Base-by-base conservation (phyloP, 2,797 vertebrate species). In the Melanotaenia boesemani region DNA sequence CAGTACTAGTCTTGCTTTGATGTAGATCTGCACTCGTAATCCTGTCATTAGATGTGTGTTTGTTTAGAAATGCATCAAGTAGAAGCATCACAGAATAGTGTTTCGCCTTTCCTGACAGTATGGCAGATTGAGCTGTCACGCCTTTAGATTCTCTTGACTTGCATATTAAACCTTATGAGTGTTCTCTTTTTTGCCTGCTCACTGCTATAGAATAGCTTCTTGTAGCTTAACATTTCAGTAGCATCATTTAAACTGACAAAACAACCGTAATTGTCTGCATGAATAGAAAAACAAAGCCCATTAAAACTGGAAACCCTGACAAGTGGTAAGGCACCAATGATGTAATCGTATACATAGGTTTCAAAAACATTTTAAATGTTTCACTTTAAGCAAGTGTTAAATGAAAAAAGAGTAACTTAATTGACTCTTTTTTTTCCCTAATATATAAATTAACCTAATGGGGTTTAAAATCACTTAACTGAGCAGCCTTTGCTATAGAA, bases 41-140 rank as follows among this genome's bases (percentile, higher is more conserved):
- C n/a, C 39, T 54, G n/a, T 58, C 32, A 61, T 67, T 82, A 87
- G 80, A 62, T 66, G 46, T 75, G 34, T 69, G 68, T 52, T 77
- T 85, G 64, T 79, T 55, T 80, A 71, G 62, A 83, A 78, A 70
- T 77, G 65, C 76, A 78, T 75, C 22, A n/a, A 76, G 58, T 82
- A 75, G 78, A 72, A 60, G 32, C 66, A 64, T 72, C 24, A 22
- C 46, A 73, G 24, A 22, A 54, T 66, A 13, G 37, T 26, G 41
- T 58, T 61, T 46, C 36, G 57, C 57, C 62, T 39, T 37, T 65
- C 36, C 34, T 76, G 39, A 65, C 39, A 30, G 0, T 48, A 28
- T 52, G 34, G 2, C 41, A 61, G 52, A 58, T 50, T 2, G 15
- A 46, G 67, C 58, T 76, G 58, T 70, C n/a, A 30, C 63, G 58